Conservation (phyloP, 2,113 vertebrate species). For the Erythrocercus mccallii region DNA sequence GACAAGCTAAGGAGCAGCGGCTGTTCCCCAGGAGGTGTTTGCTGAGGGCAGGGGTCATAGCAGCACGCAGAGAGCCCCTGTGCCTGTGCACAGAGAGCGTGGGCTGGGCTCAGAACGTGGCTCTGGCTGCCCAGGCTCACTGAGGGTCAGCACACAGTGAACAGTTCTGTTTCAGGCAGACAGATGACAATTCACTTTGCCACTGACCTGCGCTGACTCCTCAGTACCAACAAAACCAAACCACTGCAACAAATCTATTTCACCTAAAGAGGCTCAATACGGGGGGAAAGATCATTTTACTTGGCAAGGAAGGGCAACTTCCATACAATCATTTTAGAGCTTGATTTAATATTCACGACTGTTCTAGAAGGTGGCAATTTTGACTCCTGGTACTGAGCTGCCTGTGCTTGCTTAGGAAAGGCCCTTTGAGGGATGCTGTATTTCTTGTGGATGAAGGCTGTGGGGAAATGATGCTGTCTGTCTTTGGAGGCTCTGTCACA, state of each 20-base stretch:
- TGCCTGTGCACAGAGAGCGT: background rate
- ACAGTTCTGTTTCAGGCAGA: background rate
- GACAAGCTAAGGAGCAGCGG: background rate
- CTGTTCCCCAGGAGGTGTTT: rapidly evolving
- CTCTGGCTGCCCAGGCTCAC: background rate
- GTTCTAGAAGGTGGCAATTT: background rate
- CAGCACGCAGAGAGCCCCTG: background rate
- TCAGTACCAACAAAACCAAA: background rate
- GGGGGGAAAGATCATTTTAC: background rate
- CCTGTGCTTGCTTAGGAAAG: background rate
- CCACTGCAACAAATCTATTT: background rate
- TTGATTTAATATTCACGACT: background rate
- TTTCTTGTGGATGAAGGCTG: background rate
- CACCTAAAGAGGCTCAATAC: background rate
- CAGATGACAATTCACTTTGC: conserved; percentile 8
- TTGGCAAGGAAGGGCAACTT: background rate
- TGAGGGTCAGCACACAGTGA: background rate
- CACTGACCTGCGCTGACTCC: conserved; percentile 23
- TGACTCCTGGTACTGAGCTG: background rate
- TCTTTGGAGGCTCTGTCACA: background rate
- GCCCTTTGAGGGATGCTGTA: background rate
- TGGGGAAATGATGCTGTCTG: background rate
- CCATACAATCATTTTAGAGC: background rate
- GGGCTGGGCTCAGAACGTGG: background rate
- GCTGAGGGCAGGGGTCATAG: background rate